Evolutionary conservation across 2,113 vertebrate genomes (phyloP).

Genomic region (Varanus salvator): DNA sequence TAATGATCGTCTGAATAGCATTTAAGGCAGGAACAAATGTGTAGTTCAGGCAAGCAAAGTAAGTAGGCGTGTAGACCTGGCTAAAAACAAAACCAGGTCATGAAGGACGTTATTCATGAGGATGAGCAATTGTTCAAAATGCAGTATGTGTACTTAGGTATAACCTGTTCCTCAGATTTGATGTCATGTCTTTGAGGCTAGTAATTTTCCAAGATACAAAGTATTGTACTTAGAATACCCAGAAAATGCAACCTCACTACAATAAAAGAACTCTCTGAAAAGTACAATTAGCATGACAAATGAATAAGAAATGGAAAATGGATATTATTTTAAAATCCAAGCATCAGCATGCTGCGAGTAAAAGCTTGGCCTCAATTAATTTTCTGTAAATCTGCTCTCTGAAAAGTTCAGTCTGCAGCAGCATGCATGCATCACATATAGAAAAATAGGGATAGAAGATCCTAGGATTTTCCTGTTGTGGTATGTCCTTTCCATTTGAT

Average conservation of each 20-base stretch:
- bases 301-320: neutral
- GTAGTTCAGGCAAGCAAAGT: neutral
- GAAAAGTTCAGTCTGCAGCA: too few relatives aligned
- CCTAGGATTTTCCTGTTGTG: neutral
- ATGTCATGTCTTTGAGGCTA: neutral
- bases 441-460: neutral
- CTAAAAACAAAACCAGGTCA: neutral
- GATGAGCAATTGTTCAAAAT: neutral
- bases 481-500: slow-evolving; percentile 29
- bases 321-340: neutral
- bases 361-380: neutral
- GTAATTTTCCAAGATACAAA: neutral
- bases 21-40: neutral
- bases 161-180: neutral
- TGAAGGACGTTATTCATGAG: neutral
- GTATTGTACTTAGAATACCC: neutral
- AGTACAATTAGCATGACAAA: neutral
- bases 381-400: neutral
- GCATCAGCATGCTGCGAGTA: neutral
- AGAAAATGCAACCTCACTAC: neutral
- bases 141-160: neutral
- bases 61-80: too few relatives aligned
- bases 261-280: neutral
- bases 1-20: neutral
- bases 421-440: neutral